Evolutionary conservation across 2,113 vertebrate species (phyloP).

Genomic region (Narcine bancroftii): DNA sequence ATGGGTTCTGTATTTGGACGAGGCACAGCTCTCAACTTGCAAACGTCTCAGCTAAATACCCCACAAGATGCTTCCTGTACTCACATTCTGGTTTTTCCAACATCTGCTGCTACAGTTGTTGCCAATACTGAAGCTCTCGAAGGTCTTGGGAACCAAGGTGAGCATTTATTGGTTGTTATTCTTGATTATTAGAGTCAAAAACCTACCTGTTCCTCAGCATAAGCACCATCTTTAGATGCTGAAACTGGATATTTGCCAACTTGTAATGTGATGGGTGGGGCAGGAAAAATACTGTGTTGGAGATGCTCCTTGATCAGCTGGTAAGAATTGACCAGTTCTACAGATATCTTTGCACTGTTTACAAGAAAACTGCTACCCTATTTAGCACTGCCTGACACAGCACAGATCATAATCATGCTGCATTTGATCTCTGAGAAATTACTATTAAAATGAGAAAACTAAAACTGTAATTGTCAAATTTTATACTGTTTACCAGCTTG

Average conservation of each 20-base stretch:
- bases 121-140: constrained; percentile 76
- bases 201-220: neutral
- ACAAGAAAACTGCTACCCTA: no score
- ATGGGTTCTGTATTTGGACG: constrained; percentile 97
- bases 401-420: no score
- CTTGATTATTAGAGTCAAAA: neutral
- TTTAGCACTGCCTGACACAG: no score
- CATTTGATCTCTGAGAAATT: no score
- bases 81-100: constrained; percentile 95
- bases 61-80: constrained; percentile 95
- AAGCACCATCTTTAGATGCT: no score
- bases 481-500: no score
- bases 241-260: neutral
- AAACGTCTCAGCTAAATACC: constrained; percentile 93
- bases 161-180: neutral
- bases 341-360: neutral
- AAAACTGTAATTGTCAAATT: no score
- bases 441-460: no score
- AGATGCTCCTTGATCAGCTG: neutral
- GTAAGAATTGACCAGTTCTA: neutral
- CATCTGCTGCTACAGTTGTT: constrained; percentile 88
- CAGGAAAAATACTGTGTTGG: neutral
- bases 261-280: neutral
- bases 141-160: constrained; percentile 70
- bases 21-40: constrained; percentile 86